phyloP scores from a whole-genome alignment of 2,113 vertebrate genomes.

The Tetrax tetrax region DNA sequence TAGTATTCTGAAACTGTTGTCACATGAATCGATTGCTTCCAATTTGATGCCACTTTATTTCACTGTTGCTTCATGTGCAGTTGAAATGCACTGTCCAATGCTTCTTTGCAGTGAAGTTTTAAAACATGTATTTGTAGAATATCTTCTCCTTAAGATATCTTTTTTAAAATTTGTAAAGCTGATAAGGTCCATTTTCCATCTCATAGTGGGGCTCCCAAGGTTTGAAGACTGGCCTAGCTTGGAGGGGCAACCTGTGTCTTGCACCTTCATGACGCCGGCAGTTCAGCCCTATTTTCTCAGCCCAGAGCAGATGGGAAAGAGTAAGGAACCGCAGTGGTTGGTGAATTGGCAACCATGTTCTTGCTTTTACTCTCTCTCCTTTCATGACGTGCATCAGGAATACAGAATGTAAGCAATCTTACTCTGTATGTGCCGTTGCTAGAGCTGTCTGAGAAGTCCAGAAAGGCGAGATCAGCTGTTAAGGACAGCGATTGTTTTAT shows the following conservation, averaged over 20 bases:
- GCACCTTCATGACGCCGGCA: fast-evolving
- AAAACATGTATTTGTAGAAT: not conserved
- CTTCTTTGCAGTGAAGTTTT: not conserved
- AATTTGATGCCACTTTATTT: not conserved
- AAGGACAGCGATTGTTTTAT: not conserved
- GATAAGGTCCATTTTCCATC: not conserved
- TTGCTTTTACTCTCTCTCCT: not conserved
- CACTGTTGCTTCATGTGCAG: not conserved
- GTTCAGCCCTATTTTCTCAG: not conserved
- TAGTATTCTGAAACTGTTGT: not conserved
- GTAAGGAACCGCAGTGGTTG: not conserved
- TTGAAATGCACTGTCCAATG: not conserved
- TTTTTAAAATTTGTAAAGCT: not conserved
- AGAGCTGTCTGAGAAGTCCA: not conserved
- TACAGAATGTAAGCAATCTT: not conserved
- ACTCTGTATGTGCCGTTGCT: not conserved
- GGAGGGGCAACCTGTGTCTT: not conserved
- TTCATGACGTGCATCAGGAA: not conserved
- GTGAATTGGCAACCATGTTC: not conserved
- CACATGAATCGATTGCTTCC: not conserved
- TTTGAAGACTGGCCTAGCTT: not conserved
- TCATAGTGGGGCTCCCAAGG: not conserved
- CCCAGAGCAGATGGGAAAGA: not conserved
- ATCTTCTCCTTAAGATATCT: not conserved
- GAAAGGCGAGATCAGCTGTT: not conserved